Percentiles rank a stretch among this genome's conserved stretches.
These are phyloP conservation scores for Pemphredon lugubris DNA, from an alignment of 2,888 invertebrate genomes.

Conservation along the genomic window DNA sequence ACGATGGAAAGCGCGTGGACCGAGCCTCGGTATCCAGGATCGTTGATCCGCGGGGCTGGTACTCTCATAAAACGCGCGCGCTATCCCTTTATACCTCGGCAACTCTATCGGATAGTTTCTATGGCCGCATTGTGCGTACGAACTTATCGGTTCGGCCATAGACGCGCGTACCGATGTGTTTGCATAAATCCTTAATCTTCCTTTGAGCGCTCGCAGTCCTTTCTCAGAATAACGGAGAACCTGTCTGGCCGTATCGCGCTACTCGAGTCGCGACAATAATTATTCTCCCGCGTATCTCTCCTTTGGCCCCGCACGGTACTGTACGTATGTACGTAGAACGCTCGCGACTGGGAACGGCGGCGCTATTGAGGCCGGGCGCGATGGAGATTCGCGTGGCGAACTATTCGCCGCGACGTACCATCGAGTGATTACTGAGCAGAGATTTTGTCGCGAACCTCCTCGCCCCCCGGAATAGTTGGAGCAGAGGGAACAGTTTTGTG, in stretches of 20 bases:
- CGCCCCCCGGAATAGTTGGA: neutral
- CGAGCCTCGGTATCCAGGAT: slow-evolving; percentile 10
- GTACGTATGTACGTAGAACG: too few species aligned
- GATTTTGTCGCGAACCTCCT: neutral
- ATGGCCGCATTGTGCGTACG: slow-evolving; percentile 15
- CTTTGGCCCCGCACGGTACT: too few species aligned
- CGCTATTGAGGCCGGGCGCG: too few species aligned
- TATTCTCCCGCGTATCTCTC: slow-evolving; percentile 9
- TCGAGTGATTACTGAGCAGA: slow-evolving; percentile 31
- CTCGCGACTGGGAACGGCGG: too few species aligned
- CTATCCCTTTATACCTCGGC: slow-evolving; percentile 32
- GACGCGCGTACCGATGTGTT: slow-evolving; percentile 17
- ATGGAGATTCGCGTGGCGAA: slow-evolving; percentile 2
- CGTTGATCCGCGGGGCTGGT: neutral
- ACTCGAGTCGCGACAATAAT: slow-evolving; percentile 8
- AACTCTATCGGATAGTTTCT: slow-evolving; percentile 23
- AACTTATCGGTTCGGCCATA: slow-evolving; percentile 16
- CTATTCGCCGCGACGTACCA: neutral
- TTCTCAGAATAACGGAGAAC: slow-evolving; percentile 27
- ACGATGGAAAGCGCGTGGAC: neutral
- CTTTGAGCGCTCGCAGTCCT: slow-evolving; percentile 21
- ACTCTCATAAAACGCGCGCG: slow-evolving; percentile 7
- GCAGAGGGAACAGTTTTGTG: slow-evolving; percentile 1
- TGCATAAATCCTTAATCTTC: slow-evolving; percentile 36
- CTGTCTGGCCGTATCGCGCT: slow-evolving; percentile 3